These are phyloP conservation scores for Sinelater perroti DNA, from an alignment of 2,888 invertebrate species.

Conservation along the genomic window DNA sequence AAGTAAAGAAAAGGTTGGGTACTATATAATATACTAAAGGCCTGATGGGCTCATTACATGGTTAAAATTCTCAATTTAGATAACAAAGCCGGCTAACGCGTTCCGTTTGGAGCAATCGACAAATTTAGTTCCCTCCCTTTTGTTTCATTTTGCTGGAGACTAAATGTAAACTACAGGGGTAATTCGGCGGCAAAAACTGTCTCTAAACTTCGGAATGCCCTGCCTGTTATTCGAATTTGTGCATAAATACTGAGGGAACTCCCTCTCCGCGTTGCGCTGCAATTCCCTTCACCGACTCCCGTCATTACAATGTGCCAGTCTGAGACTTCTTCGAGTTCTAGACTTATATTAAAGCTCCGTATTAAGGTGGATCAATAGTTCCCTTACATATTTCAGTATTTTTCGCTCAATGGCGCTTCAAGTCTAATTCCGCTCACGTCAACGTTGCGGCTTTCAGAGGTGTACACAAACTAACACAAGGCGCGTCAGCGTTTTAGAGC, in stretches of 20 bases:
- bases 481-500: too few species aligned
- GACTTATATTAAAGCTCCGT: constrained; percentile 29
- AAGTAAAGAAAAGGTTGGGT: too few species aligned
- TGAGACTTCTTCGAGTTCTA: constrained; percentile 24
- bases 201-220: constrained; percentile 30
- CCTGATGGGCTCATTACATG: too few species aligned
- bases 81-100: too few species aligned
- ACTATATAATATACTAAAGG: too few species aligned
- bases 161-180: constrained; percentile 34
- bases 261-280: constrained; percentile 31
- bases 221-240: constrained; percentile 35
- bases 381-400: too few species aligned
- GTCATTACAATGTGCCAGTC: constrained; percentile 36
- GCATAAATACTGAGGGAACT: constrained; percentile 35
- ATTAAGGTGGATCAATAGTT: constrained; percentile 33
- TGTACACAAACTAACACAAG: too few species aligned
- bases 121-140: constrained; percentile 27
- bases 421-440: too few species aligned
- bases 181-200: constrained; percentile 34
- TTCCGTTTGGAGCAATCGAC: constrained; percentile 15
- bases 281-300: constrained; percentile 28
- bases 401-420: too few species aligned
- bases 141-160: constrained; percentile 31
- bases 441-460: too few species aligned
- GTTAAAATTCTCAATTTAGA: too few species aligned